phyloP scores from a whole-genome alignment of 2,797 vertebrate species.

The Fratercula arctica region DNA sequence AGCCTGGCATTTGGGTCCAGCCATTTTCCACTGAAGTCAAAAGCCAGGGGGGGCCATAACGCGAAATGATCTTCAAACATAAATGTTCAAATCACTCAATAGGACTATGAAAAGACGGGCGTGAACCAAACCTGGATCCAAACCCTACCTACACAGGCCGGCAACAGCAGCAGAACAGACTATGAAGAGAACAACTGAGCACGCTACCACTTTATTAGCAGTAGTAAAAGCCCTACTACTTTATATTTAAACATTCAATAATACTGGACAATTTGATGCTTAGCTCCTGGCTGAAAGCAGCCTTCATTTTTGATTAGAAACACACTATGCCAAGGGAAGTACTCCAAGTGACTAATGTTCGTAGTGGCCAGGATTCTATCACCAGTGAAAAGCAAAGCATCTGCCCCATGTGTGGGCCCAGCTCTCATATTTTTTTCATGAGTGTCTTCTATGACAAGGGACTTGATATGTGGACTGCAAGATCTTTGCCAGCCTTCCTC shows the following conservation, averaged over 20 bases:
- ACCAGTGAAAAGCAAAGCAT: slow-evolving; percentile 21
- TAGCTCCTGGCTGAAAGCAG: not conserved
- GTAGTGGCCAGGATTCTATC: not conserved
- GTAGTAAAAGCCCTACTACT: not conserved
- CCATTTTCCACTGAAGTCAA: slow-evolving; percentile 25
- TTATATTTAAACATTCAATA: not conserved
- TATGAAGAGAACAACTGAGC: not conserved
- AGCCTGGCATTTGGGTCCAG: slow-evolving; percentile 26
- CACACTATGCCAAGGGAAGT: not conserved
- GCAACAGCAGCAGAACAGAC: not conserved
- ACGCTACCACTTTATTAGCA: not conserved
- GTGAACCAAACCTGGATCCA: not conserved
- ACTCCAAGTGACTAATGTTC: slow-evolving; percentile 21
- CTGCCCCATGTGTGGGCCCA: not conserved
- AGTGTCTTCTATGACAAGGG: not conserved
- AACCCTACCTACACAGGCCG: not conserved
- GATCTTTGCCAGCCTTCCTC: not conserved
- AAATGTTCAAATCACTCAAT: not conserved
- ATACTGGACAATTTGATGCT: not conserved
- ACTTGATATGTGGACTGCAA: not conserved
- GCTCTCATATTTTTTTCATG: not conserved
- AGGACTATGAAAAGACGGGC: not conserved
- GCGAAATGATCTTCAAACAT: not conserved
- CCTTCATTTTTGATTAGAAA: slow-evolving; percentile 37
- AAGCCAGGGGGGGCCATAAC: not conserved